phyloP scores from a whole-genome alignment of 2,113 vertebrate species.

The Glareola pratincola region DNA sequence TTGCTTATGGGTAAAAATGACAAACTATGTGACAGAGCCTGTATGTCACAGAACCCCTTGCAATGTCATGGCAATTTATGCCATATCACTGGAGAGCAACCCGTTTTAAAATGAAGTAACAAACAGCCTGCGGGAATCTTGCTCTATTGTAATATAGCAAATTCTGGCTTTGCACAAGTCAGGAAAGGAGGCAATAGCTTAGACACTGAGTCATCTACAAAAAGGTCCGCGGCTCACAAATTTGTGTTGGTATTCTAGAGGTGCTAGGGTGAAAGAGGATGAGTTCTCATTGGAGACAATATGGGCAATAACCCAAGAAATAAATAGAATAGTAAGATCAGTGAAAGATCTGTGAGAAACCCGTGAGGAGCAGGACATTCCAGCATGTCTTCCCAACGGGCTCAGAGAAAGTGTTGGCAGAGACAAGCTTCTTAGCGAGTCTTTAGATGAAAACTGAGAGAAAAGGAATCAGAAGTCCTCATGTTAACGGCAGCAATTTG shows the following conservation, averaged over 20 bases:
- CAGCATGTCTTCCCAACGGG: neutral
- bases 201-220: neutral
- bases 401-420: neutral
- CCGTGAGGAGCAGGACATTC: neutral
- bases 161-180: neutral
- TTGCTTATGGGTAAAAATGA: neutral
- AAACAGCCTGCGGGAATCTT: neutral
- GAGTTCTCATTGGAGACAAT: neutral
- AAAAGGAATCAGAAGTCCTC: neutral
- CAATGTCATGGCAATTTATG: neutral
- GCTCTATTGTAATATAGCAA: neutral
- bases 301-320: neutral
- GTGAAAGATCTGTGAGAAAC: neutral
- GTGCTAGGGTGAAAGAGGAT: neutral
- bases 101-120: neutral
- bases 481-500: neutral
- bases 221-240: neutral
- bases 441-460: neutral
- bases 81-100: neutral
- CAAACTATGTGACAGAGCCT: neutral
- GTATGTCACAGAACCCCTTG: neutral
- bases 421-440: neutral
- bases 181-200: neutral
- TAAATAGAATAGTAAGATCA: neutral
- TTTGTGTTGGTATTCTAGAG: neutral